Percentiles rank a stretch among this genome's conserved stretches.
These are phyloP conservation scores for Microctenopoma lineatum DNA, from an alignment of 2,797 vertebrate species.

Conservation along the genomic window DNA sequence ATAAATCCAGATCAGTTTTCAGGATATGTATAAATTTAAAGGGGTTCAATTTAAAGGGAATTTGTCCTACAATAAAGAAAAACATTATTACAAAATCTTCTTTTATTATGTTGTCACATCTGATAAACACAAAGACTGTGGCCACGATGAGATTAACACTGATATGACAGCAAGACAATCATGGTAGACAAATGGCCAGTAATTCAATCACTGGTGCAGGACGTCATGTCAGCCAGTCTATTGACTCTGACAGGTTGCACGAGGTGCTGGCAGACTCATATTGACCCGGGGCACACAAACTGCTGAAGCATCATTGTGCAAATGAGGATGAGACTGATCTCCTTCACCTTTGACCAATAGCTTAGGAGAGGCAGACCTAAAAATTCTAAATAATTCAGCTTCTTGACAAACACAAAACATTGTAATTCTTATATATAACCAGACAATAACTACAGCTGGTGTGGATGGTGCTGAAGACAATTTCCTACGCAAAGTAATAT, in stretches of 20 bases:
- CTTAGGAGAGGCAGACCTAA: slow-evolving; percentile 27
- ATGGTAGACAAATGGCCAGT: slow-evolving; percentile 79
- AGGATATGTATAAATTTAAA: slow-evolving; percentile 10
- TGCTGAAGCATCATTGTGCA: slow-evolving; percentile 82
- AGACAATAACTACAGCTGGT: not conserved
- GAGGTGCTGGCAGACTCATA: slow-evolving; percentile 67
- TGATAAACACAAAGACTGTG: slow-evolving; percentile 43
- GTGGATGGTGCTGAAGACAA: slow-evolving; percentile 8
- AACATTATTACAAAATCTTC: slow-evolving; percentile 21
- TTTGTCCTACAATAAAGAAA: slow-evolving; percentile 19
- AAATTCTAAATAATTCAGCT: slow-evolving; percentile 13
- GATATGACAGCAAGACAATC: slow-evolving; percentile 78
- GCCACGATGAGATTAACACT: slow-evolving; percentile 65
- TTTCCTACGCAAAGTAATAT: slow-evolving; percentile 2
- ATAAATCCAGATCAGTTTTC: slow-evolving; percentile 8
- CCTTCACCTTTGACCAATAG: slow-evolving; percentile 64
- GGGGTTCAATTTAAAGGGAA: not conserved
- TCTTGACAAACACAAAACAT: not conserved
- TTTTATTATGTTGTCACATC: slow-evolving; percentile 37
- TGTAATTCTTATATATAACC: not conserved
- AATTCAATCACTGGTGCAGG: slow-evolving; percentile 82
- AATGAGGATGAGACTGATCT: slow-evolving; percentile 71
- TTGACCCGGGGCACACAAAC: slow-evolving; percentile 74
- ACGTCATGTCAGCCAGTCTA: slow-evolving; percentile 77
- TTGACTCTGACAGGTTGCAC: slow-evolving; percentile 77